Percentiles rank a stretch among this genome's conserved stretches.
Evolutionary conservation across 2,888 invertebrate genomes (phyloP).

Genomic region (Rhagophthalmus giganteus): DNA sequence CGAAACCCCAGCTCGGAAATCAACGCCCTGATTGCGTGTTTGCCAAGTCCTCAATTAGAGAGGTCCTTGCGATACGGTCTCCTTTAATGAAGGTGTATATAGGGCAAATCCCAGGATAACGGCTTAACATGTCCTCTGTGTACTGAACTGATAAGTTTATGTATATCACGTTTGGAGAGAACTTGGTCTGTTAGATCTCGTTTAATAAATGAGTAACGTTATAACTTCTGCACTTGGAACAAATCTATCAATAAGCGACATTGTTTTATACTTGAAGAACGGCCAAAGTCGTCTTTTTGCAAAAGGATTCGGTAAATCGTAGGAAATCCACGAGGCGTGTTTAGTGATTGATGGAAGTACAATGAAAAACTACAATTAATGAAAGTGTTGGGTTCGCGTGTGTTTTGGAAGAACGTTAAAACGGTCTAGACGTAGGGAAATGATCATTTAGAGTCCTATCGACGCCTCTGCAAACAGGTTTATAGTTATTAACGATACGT

Average conservation of each 20-base stretch:
- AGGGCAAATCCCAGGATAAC: constrained; percentile 33
- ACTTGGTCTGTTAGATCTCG: constrained; percentile 23
- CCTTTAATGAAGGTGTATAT: constrained; percentile 37
- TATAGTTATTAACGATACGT: constrained; percentile 10
- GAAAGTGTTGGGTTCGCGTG: constrained; percentile 7
- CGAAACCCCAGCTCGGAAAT: constrained; percentile 32
- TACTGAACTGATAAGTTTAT: constrained; percentile 31
- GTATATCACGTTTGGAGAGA: constrained; percentile 29
- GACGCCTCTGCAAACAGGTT: constrained; percentile 18
- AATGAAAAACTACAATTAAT: constrained; percentile 6
- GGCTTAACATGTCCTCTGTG: constrained; percentile 32
- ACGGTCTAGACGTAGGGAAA: constrained; percentile 14
- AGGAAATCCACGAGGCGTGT: constrained; percentile 4
- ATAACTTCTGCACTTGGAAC: constrained; percentile 4
- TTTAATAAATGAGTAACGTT: constrained; percentile 22
- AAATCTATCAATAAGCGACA: constrained; percentile 8
- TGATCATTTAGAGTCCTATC: constrained; percentile 15
- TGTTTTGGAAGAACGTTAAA: constrained; percentile 4
- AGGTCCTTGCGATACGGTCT: constrained; percentile 33
- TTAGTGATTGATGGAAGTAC: constrained; percentile 5
- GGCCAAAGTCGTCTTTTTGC: background rate
- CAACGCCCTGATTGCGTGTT: constrained; percentile 36
- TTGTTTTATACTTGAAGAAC: background rate
- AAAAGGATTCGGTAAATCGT: too few species aligned
- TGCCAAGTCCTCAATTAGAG: constrained; percentile 37